Conservation (phyloP, 2,113 vertebrate genomes). For the Ammodytes dubius region DNA sequence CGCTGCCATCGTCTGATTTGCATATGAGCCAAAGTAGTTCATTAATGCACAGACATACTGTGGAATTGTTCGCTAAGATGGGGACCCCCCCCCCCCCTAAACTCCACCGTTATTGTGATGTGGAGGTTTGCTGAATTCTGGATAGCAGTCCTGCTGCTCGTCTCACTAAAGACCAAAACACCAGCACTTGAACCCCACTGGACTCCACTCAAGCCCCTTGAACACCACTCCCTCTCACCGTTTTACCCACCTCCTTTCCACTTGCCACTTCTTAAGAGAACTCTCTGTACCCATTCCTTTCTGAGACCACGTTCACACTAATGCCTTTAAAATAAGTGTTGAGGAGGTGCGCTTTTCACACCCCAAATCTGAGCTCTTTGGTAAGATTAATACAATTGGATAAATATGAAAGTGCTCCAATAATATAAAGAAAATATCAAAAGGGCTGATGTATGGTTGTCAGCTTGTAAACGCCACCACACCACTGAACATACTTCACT, state of each 20-base stretch:
- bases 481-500: background rate
- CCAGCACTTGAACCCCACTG: conserved; percentile 72
- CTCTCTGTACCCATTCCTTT: conserved; percentile 28
- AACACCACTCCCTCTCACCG: conserved; percentile 46
- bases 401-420: background rate
- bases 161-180: conserved; percentile 70
- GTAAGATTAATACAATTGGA: background rate
- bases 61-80: conserved; percentile 67
- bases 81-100: conserved; percentile 42
- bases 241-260: conserved; percentile 27
- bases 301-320: background rate
- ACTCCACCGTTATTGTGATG: conserved; percentile 52
- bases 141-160: conserved; percentile 60
- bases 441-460: background rate
- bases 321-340: background rate
- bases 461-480: background rate
- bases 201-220: conserved; percentile 67
- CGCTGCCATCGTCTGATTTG: conserved; percentile 67
- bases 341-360: background rate
- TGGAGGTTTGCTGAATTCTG: conserved; percentile 50
- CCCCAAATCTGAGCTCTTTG: background rate
- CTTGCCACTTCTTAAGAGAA: conserved; percentile 24
- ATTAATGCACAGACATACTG: conserved; percentile 77
- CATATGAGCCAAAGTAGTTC: conserved; percentile 69
- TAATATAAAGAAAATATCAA: background rate